Percentiles rank a stretch among this genome's conserved stretches.
Evolutionary conservation across 2,113 vertebrate species (phyloP).

Genomic region (Pangasianodon hypophthalmus): DNA sequence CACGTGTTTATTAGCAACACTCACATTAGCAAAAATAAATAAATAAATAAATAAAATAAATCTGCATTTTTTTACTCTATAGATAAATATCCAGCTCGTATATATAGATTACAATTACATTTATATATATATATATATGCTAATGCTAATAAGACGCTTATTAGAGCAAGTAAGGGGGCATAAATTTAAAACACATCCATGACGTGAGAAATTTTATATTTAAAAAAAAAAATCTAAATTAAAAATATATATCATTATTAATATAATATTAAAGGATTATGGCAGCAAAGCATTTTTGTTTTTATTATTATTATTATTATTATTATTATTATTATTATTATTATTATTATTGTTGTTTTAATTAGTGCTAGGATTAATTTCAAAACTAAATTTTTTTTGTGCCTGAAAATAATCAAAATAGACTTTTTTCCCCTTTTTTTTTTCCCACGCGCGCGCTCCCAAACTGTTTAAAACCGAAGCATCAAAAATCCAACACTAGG

Average conservation of each 20-base stretch:
- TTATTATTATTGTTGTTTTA: constrained; percentile 8
- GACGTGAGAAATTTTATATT: not conserved
- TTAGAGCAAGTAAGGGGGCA: not conserved
- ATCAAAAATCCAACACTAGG: constrained; percentile 11
- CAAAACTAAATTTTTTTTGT: not conserved
- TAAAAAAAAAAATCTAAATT: too few species aligned
- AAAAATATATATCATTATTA: not conserved
- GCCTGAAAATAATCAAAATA: not conserved
- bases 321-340: not conserved
- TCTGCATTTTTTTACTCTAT: not conserved
- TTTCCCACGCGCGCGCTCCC: not conserved
- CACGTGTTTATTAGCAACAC: too few species aligned
- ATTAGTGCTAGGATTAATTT: not conserved
- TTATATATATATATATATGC: not conserved
- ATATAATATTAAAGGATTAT: not conserved
- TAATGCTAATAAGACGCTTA: not conserved
- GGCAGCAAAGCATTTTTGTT: not conserved
- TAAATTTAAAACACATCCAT: not conserved
- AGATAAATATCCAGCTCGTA: not conserved
- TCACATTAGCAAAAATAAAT: too few species aligned
- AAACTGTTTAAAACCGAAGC: not conserved
- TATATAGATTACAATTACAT: not conserved
- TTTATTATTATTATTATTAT: not conserved
- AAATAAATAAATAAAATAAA: too few species aligned
- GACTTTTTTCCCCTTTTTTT: not conserved